Conservation (phyloP, 1,140 invertebrate species). For the Conus ventricosus region DNA sequence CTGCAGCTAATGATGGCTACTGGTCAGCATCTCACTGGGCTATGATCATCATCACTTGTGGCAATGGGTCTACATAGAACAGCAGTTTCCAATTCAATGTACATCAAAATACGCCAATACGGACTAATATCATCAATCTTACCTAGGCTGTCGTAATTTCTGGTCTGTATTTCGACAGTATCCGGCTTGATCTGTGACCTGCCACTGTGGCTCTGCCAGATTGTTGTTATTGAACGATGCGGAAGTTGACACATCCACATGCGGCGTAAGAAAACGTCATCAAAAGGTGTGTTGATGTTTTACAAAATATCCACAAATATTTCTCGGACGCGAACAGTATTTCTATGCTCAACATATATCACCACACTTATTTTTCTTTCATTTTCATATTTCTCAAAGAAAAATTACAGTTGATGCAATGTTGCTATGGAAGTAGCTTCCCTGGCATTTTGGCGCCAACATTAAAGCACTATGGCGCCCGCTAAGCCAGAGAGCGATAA, state of each 20-base stretch:
- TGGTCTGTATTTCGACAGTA: too few species aligned
- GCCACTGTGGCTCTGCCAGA: not conserved
- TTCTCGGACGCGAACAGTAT: not conserved
- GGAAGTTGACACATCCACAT: not conserved
- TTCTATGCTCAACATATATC: not conserved
- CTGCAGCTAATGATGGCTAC: too few species aligned
- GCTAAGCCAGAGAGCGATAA: slow-evolving; percentile 13
- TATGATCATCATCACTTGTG: too few species aligned
- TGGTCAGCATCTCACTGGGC: too few species aligned
- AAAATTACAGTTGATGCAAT: not conserved
- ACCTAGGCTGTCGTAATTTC: too few species aligned
- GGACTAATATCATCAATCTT: too few species aligned
- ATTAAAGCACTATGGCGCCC: slow-evolving; percentile 29
- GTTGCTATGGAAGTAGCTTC: slow-evolving; percentile 17
- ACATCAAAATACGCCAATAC: too few species aligned
- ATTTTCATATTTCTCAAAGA: not conserved
- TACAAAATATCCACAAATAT: not conserved
- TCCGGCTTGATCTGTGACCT: too few species aligned
- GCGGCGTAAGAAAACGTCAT: slow-evolving; percentile 12
- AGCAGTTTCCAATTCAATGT: too few species aligned
- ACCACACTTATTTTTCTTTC: not conserved
- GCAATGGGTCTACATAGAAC: too few species aligned
- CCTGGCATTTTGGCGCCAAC: slow-evolving; percentile 30
- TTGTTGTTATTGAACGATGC: not conserved
- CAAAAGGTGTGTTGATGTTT: not conserved